Conservation (phyloP, 1,140 invertebrate genomes). For the Caenorhabditis brenneri region DNA sequence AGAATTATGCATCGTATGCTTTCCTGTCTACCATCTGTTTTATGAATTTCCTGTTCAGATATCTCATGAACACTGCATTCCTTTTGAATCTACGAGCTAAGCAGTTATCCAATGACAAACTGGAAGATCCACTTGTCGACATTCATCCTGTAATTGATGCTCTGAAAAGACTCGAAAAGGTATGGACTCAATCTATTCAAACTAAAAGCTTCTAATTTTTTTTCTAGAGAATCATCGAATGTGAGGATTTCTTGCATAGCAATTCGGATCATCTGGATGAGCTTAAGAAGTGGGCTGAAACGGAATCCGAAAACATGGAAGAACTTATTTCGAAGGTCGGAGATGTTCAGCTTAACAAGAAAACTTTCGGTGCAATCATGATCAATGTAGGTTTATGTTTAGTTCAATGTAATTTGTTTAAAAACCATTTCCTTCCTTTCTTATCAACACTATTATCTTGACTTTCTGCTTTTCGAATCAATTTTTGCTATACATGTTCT, state of each 20-base stretch:
- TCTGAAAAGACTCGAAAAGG: constrained; percentile 20
- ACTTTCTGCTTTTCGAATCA: not conserved
- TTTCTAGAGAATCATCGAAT: constrained; percentile 31
- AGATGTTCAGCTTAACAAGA: constrained; percentile 4
- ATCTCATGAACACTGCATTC: constrained; percentile 37
- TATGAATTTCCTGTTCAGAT: not conserved
- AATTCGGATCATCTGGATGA: constrained; percentile 47
- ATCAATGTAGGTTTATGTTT: not conserved
- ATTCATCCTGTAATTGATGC: constrained; percentile 36
- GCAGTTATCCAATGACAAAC: constrained; percentile 4
- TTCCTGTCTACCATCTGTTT: not conserved
- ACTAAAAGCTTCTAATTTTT: not conserved
- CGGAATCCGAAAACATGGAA: constrained; percentile 5
- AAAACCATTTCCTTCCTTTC: too few species aligned
- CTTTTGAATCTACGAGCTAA: constrained; percentile 8
- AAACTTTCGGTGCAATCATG: not conserved
- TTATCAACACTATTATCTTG: not conserved
- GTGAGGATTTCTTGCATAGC: constrained; percentile 24
- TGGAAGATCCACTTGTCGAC: constrained; percentile 30
- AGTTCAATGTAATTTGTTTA: not conserved
- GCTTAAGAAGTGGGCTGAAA: constrained; percentile 30
- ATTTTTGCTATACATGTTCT: too few species aligned
- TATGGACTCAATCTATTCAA: not conserved
- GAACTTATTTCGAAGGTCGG: not conserved
- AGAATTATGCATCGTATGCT: constrained; percentile 43